These are phyloP conservation scores for Limnephilus auricula DNA, from an alignment of 2,888 invertebrate species.

Conservation along the genomic window DNA sequence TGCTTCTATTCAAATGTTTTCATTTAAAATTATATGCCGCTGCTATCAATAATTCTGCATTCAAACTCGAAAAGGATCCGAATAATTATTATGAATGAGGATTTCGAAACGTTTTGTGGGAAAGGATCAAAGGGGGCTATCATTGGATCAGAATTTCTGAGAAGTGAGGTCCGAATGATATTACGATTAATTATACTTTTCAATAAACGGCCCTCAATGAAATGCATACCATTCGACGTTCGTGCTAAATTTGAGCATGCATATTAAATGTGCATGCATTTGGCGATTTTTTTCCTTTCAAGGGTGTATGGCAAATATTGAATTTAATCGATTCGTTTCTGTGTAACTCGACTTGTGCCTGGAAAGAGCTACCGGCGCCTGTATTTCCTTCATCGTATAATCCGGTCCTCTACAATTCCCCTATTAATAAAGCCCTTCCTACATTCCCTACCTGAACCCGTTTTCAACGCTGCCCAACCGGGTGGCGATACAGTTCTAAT, in stretches of 20 bases:
- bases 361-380: no score
- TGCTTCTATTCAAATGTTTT: slow-evolving; percentile 6
- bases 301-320: neutral
- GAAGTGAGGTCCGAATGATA: neutral
- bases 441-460: no score
- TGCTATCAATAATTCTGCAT: slow-evolving; percentile 5
- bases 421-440: no score
- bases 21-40: slow-evolving; percentile 7
- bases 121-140: neutral
- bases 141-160: slow-evolving; percentile 3
- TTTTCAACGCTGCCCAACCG: no score
- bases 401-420: no score
- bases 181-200: neutral
- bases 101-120: slow-evolving; percentile 13
- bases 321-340: neutral
- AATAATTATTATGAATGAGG: slow-evolving; percentile 10
- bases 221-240: neutral
- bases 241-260: neutral
- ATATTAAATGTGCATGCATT: neutral
- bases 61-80: neutral
- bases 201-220: neutral
- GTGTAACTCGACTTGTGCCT: no score
- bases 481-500: no score
- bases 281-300: neutral
- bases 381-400: no score